Base-by-base conservation (phyloP, 2,888 invertebrate species). In the Chrysolina americana region DNA sequence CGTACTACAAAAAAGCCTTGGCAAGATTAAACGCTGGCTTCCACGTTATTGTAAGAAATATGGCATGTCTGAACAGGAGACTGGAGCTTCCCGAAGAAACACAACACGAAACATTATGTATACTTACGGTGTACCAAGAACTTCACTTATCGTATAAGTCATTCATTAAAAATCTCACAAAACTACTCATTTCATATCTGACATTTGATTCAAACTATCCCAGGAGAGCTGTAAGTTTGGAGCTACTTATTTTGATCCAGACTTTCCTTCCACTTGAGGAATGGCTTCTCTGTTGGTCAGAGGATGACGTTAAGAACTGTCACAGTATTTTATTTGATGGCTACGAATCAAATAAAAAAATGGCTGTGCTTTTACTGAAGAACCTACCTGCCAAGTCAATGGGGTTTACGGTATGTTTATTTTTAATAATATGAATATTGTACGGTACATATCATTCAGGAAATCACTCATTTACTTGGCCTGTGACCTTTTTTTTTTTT, bases 281-380 rank as follows among this genome's bases (percentile, higher is more conserved):
- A 74, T 86, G 83, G 83, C 71, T 76, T 21, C 53, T 36, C 19
- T 80, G 79, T 68, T 84, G 84, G 83, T 68, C 78, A 6, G 78
- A 76, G 15, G 81, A 83, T 19, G 84, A 85, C 70, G 79, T 86
- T 15, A 79, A 82, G 36, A 86, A 86, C 74, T 79, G 85, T 56
- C 85, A 84, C 63, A 79, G 78, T 50, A 81, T 86, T 53, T 59
- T 86, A n/a, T 81, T 81, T 50, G 96, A 96, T 84, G 92, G 93
- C 11, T 96, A 95, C 81, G 96, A 96, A 85, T 89, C 89, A 10
- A 96, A 95, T 85, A 95, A 96, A 85, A 89, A 89, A 0, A 85
- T 93, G 70, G 92, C 93, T 0, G 88, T 92, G 11, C 88, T 90
- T 2, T 88, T 95, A 68, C 86, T 95, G 11, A 86, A 87, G 15